Conservation (phyloP, 2,888 invertebrate genomes). For the Macrophya alboannulata region DNA sequence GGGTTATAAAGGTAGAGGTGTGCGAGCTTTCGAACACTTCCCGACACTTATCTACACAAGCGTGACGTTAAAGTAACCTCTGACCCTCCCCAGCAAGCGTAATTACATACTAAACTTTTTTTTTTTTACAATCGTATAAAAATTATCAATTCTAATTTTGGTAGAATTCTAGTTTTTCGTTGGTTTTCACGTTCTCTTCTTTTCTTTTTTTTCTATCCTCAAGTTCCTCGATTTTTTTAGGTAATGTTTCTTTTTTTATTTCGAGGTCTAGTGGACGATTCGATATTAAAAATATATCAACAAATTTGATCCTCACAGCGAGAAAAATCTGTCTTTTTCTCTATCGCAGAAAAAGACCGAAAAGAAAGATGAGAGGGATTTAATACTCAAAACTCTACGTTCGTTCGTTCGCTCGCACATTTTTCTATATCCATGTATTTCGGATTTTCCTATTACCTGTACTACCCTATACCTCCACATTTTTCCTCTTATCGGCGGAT, state of each 20-base stretch:
- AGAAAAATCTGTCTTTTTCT: background rate
- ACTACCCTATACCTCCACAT: background rate
- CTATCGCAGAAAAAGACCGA: background rate
- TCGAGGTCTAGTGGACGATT: background rate
- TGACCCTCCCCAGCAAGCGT: background rate
- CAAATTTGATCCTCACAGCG: slow-evolving; percentile 12
- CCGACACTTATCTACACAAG: background rate
- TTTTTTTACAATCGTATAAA: slow-evolving; percentile 1
- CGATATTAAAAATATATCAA: background rate
- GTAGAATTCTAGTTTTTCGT: background rate
- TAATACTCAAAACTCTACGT: background rate
- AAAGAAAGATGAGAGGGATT: slow-evolving; percentile 31
- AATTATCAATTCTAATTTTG: slow-evolving; percentile 7
- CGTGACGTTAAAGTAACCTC: background rate
- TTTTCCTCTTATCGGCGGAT: background rate
- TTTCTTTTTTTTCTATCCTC: background rate
- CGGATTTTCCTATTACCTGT: slow-evolving; percentile 22
- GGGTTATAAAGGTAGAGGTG: background rate
- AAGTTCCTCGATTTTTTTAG: no score
- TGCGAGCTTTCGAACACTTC: background rate
- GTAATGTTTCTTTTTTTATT: background rate
- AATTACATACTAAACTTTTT: background rate
- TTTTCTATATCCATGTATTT: slow-evolving; percentile 20
- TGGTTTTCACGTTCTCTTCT: background rate
- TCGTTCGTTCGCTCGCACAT: background rate